A percentile compares a stretch with the other conserved stretches of the same genome.
Conservation (phyloP, 2,113 vertebrate genomes). For the Erythrocercus mccallii region DNA sequence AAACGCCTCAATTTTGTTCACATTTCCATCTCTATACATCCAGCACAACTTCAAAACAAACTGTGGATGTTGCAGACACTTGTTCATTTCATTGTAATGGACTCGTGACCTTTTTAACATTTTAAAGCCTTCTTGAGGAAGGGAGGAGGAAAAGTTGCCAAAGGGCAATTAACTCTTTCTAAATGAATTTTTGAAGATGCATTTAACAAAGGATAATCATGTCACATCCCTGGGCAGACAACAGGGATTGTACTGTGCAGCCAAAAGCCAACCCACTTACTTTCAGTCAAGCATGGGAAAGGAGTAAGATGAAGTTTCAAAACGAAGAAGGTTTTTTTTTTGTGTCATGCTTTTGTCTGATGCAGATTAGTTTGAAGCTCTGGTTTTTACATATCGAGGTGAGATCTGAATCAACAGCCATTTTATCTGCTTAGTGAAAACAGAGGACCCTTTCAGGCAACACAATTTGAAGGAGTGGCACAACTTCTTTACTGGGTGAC, state of each 20-base stretch:
- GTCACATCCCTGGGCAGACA: slow-evolving; percentile 36
- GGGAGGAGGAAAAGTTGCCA: slow-evolving; percentile 46
- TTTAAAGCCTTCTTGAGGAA: slow-evolving; percentile 28
- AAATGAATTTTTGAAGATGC: slow-evolving; percentile 48
- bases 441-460: not conserved
- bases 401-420: not conserved
- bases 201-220: slow-evolving; percentile 11
- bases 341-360: not conserved
- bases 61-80: slow-evolving; percentile 4
- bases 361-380: not conserved
- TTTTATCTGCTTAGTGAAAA: not conserved
- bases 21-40: slow-evolving; percentile 56
- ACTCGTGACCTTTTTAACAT: slow-evolving; percentile 25
- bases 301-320: not conserved
- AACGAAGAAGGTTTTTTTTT: not conserved
- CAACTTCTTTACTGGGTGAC: not conserved
- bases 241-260: slow-evolving; percentile 27
- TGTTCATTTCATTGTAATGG: not conserved
- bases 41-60: slow-evolving; percentile 28
- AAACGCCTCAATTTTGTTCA: not conserved
- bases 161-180: slow-evolving; percentile 59
- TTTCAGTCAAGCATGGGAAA: slow-evolving; percentile 48
- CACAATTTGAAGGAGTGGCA: not conserved
- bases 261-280: slow-evolving; percentile 11
- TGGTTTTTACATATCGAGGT: not conserved